Conservation (phyloP, 2,888 invertebrate species). For the Acanthacorydalis orientalis region DNA sequence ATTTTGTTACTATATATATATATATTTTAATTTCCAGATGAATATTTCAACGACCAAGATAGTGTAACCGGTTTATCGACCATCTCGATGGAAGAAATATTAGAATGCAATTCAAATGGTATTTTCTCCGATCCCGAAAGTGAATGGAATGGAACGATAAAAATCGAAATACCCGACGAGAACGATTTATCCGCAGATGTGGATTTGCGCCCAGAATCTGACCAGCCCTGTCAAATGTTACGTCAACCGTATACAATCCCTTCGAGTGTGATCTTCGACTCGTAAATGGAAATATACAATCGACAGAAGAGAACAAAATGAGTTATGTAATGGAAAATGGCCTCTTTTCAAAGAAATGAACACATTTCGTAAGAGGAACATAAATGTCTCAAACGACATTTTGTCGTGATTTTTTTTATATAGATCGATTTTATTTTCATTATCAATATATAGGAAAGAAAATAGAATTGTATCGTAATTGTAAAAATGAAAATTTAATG, state of each 20-base stretch:
- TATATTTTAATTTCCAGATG: neutral
- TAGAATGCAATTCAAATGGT: slow-evolving; percentile 31
- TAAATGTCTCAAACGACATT: too few relatives aligned
- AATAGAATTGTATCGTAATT: too few relatives aligned
- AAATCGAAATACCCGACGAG: slow-evolving; percentile 21
- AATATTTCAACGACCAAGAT: slow-evolving; percentile 11
- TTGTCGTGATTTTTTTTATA: too few relatives aligned
- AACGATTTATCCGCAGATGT: slow-evolving; percentile 18
- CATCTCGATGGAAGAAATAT: slow-evolving; percentile 34
- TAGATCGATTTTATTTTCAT: too few relatives aligned
- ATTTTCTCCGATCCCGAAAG: slow-evolving; percentile 57
- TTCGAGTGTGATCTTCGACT: neutral
- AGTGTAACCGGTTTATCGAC: slow-evolving; percentile 28
- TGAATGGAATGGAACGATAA: slow-evolving; percentile 36
- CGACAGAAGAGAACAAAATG: too few relatives aligned
- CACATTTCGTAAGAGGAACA: too few relatives aligned
- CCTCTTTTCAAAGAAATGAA: too few relatives aligned
- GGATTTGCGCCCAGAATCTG: slow-evolving; percentile 39
- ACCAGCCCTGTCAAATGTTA: slow-evolving; percentile 22
- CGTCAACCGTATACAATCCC: neutral
- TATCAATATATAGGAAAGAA: too few relatives aligned
- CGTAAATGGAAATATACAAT: neutral
- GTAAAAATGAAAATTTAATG: too few relatives aligned
- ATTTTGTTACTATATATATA: too few relatives aligned
- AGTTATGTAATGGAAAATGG: too few relatives aligned